Conservation (phyloP, 2,113 vertebrate species). For the Syngnathoides biaculeatus region DNA sequence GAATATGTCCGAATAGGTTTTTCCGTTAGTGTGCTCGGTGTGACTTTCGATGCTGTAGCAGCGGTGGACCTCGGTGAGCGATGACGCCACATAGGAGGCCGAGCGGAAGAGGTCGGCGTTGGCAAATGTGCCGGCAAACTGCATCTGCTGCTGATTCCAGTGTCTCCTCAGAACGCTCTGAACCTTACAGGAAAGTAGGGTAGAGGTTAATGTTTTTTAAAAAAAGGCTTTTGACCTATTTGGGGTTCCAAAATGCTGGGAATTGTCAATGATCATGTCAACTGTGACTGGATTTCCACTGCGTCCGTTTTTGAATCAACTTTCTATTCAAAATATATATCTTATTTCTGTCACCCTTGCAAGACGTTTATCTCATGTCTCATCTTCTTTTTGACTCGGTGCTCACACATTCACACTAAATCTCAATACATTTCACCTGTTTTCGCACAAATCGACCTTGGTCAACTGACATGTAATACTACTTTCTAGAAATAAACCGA, state of each 20-base stretch:
- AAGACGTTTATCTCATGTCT: not conserved
- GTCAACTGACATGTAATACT: not conserved
- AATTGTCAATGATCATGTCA: not conserved
- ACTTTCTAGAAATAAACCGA: not conserved
- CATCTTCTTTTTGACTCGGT: not conserved
- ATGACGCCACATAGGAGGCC: slow-evolving; percentile 85
- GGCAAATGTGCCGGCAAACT: slow-evolving; percentile 86
- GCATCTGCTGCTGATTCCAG: slow-evolving; percentile 93
- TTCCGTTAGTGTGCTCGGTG: slow-evolving; percentile 87
- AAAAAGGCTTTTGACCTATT: not conserved
- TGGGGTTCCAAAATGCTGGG: not conserved
- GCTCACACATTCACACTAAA: not conserved
- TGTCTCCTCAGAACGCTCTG: slow-evolving; percentile 87
- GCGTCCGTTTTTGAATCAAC: not conserved
- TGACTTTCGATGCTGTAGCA: slow-evolving; percentile 87
- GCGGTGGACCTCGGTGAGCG: slow-evolving; percentile 85
- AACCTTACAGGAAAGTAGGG: slow-evolving; percentile 71
- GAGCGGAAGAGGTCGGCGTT: slow-evolving; percentile 85
- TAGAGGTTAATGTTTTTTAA: not conserved
- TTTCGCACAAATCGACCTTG: not conserved
- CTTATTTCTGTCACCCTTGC: not conserved
- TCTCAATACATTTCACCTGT: not conserved
- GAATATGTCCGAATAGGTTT: slow-evolving; percentile 81
- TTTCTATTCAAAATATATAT: not conserved
- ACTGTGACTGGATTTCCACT: not conserved